Conservation (phyloP, 2,797 vertebrate genomes). For the Thalassophryne amazonica region DNA sequence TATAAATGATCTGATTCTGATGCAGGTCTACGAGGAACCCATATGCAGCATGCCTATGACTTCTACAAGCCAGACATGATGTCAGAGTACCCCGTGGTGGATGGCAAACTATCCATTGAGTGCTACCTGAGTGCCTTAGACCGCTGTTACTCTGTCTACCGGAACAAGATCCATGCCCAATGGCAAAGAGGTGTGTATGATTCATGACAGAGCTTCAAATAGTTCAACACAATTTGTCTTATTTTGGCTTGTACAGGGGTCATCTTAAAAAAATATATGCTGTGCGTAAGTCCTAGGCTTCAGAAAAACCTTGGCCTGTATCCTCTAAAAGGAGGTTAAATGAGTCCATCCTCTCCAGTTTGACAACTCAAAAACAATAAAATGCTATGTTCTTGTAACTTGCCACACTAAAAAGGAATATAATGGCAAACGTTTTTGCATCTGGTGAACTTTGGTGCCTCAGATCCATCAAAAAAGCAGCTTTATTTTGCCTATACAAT, state of each 20-base stretch:
- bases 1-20: not conserved
- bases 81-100: conserved; percentile 95
- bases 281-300: too few relatives aligned
- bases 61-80: conserved; percentile 98
- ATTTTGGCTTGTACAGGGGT: not conserved
- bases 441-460: too few relatives aligned
- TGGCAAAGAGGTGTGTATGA: conserved; percentile 94
- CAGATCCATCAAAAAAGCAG: too few relatives aligned
- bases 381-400: too few relatives aligned
- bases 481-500: too few relatives aligned
- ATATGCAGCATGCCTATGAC: conserved; percentile 97
- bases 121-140: conserved; percentile 97
- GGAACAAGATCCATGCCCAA: conserved; percentile 90
- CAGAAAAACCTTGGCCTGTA: too few relatives aligned
- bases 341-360: too few relatives aligned
- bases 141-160: conserved; percentile 91
- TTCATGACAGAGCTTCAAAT: not conserved
- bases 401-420: too few relatives aligned
- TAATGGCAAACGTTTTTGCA: too few relatives aligned
- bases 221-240: not conserved
- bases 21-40: conserved; percentile 91
- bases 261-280: too few relatives aligned
- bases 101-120: conserved; percentile 95
- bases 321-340: too few relatives aligned
- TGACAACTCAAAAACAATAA: too few relatives aligned